phyloP scores from a whole-genome alignment of 2,888 invertebrate genomes.

The Piscicola geometra region DNA sequence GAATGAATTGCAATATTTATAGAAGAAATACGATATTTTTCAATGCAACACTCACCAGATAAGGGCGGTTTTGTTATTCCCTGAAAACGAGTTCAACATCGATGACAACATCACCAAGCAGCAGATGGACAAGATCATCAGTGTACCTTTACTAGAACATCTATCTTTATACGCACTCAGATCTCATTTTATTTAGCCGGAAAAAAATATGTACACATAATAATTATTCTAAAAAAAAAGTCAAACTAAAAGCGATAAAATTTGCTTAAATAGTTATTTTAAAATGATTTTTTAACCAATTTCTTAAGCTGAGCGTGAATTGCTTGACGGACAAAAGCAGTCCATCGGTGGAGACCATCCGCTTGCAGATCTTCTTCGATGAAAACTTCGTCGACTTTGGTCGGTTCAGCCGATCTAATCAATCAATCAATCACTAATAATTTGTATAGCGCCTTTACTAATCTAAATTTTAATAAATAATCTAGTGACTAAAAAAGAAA shows the following conservation, averaged over 20 bases:
- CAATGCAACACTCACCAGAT: constrained; percentile 34
- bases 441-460: too few relatives aligned
- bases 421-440: too few relatives aligned
- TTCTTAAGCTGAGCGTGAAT: constrained; percentile 54
- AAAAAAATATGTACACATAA: background rate
- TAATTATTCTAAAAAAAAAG: too few relatives aligned
- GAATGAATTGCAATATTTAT: background rate
- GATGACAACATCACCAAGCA: constrained; percentile 56
- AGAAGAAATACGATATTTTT: background rate
- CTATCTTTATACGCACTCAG: background rate
- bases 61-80: constrained; percentile 51
- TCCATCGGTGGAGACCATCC: constrained; percentile 56
- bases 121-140: constrained; percentile 57
- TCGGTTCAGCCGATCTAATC: constrained; percentile 8
- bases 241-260: too few relatives aligned
- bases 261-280: too few relatives aligned
- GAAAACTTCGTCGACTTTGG: constrained; percentile 57
- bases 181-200: background rate
- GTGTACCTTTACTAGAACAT: constrained; percentile 46
- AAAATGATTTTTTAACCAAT: too few relatives aligned
- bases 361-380: constrained; percentile 58
- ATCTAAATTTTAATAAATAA: background rate
- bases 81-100: constrained; percentile 56
- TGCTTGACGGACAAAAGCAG: constrained; percentile 52
- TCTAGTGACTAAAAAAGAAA: too few relatives aligned